These are phyloP conservation scores for Euwallacea fornicatus DNA, from an alignment of 1,140 invertebrate genomes.

Conservation along the genomic window DNA sequence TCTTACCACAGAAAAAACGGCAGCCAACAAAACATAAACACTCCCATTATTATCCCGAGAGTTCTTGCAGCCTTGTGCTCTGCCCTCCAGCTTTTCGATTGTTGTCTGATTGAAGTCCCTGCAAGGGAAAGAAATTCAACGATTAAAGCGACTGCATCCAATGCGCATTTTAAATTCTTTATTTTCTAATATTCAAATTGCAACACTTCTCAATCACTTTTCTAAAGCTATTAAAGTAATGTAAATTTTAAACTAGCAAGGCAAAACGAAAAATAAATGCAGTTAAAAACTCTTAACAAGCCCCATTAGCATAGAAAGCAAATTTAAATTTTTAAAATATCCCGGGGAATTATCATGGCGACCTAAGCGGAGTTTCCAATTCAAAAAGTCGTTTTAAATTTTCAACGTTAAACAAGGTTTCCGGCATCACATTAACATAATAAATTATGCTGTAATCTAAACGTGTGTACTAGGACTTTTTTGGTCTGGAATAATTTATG, in stretches of 20 bases:
- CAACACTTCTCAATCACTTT: background rate
- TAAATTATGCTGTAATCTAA: conserved; percentile 9
- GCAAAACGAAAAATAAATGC: background rate
- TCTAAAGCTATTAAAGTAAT: background rate
- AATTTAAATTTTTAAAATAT: conserved; percentile 5
- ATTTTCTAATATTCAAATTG: background rate
- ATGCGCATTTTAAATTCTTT: background rate
- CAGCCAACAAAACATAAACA: conserved; percentile 85
- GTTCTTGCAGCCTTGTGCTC: conserved; percentile 93
- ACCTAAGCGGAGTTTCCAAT: background rate
- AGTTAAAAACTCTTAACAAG: conserved; percentile 6
- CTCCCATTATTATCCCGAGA: conserved; percentile 88
- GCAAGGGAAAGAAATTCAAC: conserved; percentile 40
- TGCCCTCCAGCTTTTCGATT: conserved; percentile 68
- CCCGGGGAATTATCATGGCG: background rate
- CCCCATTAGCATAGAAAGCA: background rate
- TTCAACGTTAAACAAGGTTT: background rate
- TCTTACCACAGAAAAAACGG: conserved; percentile 84
- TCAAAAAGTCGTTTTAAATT: conserved; percentile 4
- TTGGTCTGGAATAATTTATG: background rate
- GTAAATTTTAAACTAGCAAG: too few species aligned
- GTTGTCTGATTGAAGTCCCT: conserved; percentile 53
- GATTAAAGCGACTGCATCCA: background rate
- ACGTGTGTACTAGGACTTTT: conserved; percentile 1
- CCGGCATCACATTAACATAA: conserved; percentile 2